A percentile compares a stretch with the other conserved stretches of the same genome.
phyloP scores from a whole-genome alignment of 1,140 invertebrate genomes.

The Aleiodes sp. region DNA sequence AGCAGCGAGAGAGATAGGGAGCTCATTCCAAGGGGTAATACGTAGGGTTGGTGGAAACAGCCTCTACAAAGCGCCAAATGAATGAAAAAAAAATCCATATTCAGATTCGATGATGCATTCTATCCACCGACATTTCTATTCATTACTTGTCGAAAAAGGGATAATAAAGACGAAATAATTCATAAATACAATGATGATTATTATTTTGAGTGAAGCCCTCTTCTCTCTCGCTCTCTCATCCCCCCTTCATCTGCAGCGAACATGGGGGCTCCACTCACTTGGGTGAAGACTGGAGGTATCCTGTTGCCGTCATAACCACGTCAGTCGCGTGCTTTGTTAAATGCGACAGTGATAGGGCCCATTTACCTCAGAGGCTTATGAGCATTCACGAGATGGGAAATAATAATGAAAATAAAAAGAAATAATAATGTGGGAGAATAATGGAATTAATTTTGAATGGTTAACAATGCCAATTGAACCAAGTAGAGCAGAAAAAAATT shows the following conservation, averaged over 20 bases:
- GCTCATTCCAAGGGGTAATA: conserved; percentile 33
- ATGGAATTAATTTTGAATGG: conserved; percentile 9
- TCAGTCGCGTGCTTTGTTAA: conserved; percentile 52
- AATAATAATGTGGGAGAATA: conserved; percentile 21
- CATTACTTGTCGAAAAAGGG: conserved; percentile 17
- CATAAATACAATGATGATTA: conserved; percentile 40
- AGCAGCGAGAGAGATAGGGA: no score
- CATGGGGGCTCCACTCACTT: conserved; percentile 19
- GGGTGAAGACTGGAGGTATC: conserved; percentile 48
- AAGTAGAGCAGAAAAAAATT: neutral
- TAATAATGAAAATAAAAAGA: neutral
- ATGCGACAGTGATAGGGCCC: conserved; percentile 58
- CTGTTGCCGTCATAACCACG: conserved; percentile 56
- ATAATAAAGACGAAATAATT: conserved; percentile 16
- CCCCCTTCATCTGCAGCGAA: neutral
- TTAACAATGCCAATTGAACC: conserved; percentile 1
- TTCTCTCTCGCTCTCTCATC: no score
- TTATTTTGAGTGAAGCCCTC: conserved; percentile 39
- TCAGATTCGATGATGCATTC: conserved; percentile 54
- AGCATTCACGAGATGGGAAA: no score
- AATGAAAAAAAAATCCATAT: conserved; percentile 54
- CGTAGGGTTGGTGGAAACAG: conserved; percentile 40
- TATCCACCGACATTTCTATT: conserved; percentile 31
- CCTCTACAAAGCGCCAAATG: conserved; percentile 49
- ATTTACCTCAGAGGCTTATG: conserved; percentile 47